Conservation (phyloP, 1,140 invertebrate genomes). For the Papilio glaucus region DNA sequence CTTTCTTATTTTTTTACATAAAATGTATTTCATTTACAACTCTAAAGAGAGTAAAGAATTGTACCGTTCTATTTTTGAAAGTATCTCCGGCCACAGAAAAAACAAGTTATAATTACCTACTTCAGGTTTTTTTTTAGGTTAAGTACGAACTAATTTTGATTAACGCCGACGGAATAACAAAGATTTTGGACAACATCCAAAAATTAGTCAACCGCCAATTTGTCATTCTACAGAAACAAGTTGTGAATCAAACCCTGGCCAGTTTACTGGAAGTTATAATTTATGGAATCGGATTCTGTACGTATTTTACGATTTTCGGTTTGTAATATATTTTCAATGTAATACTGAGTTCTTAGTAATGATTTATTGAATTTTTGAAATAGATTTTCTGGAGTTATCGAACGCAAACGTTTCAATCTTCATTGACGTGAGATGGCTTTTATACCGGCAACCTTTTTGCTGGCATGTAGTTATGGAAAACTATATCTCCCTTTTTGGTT, state of each 20-base stretch:
- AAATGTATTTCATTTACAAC: no score
- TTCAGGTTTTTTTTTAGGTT: not conserved
- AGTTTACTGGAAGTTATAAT: not conserved
- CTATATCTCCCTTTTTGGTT: no score
- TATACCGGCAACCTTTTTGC: not conserved
- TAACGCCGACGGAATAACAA: not conserved
- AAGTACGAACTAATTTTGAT: conserved; percentile 19
- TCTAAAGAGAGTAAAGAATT: no score
- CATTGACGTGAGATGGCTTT: not conserved
- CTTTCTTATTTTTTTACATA: no score
- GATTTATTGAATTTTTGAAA: not conserved
- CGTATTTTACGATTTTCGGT: not conserved
- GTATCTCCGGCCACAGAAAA: not conserved
- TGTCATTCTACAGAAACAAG: not conserved
- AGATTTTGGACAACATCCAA: conserved; percentile 16
- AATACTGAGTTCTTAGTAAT: not conserved
- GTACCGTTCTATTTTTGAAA: not conserved
- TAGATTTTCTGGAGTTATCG: not conserved
- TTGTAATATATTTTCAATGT: not conserved
- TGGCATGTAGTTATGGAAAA: no score
- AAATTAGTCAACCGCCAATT: conserved; percentile 19
- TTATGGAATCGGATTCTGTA: not conserved
- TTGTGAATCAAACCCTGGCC: not conserved
- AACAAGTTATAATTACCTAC: not conserved
- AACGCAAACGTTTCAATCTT: not conserved